Evolutionary conservation across 1,140 invertebrate species (phyloP).

Genomic region (Pseudomyrmex sp.): DNA sequence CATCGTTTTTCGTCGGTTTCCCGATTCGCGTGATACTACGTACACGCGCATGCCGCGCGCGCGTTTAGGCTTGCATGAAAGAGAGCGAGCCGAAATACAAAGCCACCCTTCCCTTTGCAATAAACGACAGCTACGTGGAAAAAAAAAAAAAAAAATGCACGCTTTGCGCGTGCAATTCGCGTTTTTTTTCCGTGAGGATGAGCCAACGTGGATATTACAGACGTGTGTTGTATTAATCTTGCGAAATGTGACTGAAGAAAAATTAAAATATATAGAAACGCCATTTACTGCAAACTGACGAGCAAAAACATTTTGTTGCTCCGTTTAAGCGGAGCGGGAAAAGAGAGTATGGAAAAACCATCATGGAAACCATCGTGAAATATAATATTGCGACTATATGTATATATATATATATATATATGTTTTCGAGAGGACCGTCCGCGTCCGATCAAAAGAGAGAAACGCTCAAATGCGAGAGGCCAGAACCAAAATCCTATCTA

Average conservation of each 20-base stretch:
- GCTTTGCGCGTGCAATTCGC: neutral
- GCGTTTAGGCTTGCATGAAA: slow-evolving; percentile 46
- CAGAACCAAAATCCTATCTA: slow-evolving; percentile 67
- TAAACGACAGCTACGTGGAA: slow-evolving; percentile 19
- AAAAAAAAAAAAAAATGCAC: slow-evolving; percentile 30
- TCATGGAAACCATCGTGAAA: slow-evolving; percentile 30
- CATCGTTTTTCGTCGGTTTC: slow-evolving; percentile 70
- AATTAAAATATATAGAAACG: too few species aligned
- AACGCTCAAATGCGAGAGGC: slow-evolving; percentile 45
- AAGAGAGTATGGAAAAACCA: slow-evolving; percentile 10
- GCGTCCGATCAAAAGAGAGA: slow-evolving; percentile 61
- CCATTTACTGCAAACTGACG: too few species aligned
- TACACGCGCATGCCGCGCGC: slow-evolving; percentile 4
- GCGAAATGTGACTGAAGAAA: neutral
- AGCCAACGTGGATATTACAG: neutral
- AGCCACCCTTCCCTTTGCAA: slow-evolving; percentile 10
- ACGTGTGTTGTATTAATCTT: neutral
- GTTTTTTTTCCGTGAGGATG: neutral
- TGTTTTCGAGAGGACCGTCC: slow-evolving; percentile 32
- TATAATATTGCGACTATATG: slow-evolving; percentile 48
- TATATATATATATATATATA: neutral
- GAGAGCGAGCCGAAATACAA: slow-evolving; percentile 47
- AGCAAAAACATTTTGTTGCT: neutral
- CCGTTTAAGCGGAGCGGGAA: neutral
- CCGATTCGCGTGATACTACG: slow-evolving; percentile 44